phyloP scores from a whole-genome alignment of 1,140 invertebrate genomes.

The Microplitis demolitor region DNA sequence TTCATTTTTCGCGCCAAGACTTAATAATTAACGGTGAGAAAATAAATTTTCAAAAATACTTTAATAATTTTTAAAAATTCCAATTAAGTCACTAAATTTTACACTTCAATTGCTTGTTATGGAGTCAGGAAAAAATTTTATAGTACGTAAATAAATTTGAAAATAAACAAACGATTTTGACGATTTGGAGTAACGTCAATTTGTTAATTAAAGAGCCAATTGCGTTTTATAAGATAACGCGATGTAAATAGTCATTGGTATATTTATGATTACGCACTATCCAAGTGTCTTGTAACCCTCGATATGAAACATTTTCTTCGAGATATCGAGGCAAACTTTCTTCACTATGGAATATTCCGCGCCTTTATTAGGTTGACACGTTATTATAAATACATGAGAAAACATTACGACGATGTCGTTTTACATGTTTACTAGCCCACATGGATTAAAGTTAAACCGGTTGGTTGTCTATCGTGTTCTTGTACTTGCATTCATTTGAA shows the following conservation, averaged over 20 bases:
- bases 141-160: no score
- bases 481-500: background rate
- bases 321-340: conserved; percentile 7
- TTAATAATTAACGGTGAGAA: no score
- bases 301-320: background rate
- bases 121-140: no score
- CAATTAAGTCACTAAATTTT: no score
- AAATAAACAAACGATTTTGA: no score
- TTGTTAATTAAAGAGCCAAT: background rate
- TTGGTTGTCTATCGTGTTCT: background rate
- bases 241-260: background rate
- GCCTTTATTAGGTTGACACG: background rate
- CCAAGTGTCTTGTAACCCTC: conserved; percentile 1
- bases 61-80: no score
- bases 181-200: no score
- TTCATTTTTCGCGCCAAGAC: no score
- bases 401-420: background rate
- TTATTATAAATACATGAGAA: background rate
- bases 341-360: conserved; percentile 9
- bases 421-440: background rate
- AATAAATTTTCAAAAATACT: no score
- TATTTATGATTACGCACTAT: background rate
- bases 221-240: background rate
- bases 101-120: no score
- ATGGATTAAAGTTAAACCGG: background rate